Percentiles rank a stretch among this genome's conserved stretches.
Evolutionary conservation across 2,113 vertebrate species (phyloP).

Genomic region (Chionis minor): DNA sequence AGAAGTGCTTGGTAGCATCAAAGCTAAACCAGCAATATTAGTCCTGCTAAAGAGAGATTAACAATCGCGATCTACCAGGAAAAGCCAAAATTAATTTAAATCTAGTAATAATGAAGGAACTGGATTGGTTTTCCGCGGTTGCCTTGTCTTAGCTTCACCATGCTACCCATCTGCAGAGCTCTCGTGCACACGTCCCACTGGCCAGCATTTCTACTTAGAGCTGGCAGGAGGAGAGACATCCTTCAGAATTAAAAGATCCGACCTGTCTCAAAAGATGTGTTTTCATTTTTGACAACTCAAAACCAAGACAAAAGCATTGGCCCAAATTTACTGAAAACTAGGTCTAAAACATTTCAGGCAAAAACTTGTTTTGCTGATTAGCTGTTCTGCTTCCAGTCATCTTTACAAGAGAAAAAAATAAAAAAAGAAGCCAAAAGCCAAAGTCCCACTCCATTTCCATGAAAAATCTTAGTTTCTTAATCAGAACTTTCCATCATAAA

Average conservation of each 20-base stretch:
- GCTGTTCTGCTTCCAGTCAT: background rate
- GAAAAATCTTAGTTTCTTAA: background rate
- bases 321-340: background rate
- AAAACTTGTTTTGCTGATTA: background rate
- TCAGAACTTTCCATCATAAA: background rate
- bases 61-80: background rate
- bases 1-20: background rate
- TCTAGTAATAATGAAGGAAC: background rate
- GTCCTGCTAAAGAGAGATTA: background rate
- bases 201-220: background rate
- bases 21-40: background rate
- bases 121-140: background rate
- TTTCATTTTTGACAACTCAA: background rate
- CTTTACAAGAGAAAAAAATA: background rate
- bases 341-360: background rate
- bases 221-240: background rate
- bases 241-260: background rate
- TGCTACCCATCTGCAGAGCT: background rate
- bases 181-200: accelerated
- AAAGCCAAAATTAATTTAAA: background rate
- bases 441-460: background rate
- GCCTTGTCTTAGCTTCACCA: background rate
- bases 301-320: background rate
- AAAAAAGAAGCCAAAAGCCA: background rate
- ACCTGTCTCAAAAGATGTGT: background rate